Conservation (phyloP, 2,113 vertebrate genomes). For the Xiphorhynchus elegans region DNA sequence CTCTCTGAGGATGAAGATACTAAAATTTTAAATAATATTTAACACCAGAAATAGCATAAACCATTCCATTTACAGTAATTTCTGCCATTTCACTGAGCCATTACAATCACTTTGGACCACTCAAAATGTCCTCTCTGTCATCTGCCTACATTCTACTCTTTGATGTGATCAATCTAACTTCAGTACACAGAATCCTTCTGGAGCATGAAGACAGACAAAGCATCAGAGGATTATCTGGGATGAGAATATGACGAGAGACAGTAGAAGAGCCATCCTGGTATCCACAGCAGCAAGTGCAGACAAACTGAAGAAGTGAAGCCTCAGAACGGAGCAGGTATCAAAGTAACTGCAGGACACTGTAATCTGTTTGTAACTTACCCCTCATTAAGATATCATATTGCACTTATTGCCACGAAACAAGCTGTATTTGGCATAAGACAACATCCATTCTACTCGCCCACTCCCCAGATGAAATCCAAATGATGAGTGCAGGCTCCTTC, state of each 20-base stretch:
- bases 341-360: not conserved
- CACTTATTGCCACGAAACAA: not conserved
- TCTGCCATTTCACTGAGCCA: slow-evolving; percentile 20
- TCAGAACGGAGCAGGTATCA: slow-evolving; percentile 19
- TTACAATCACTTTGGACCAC: not conserved
- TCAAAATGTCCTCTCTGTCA: not conserved
- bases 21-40: not conserved
- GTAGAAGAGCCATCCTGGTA: not conserved
- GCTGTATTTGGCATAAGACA: not conserved
- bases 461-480: not conserved
- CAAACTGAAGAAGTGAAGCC: not conserved
- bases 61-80: not conserved
- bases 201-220: not conserved
- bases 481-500: not conserved
- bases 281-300: not conserved
- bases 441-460: not conserved
- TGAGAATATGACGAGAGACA: not conserved
- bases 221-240: not conserved
- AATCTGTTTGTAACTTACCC: slow-evolving; percentile 43
- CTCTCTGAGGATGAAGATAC: not conserved
- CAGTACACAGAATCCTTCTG: not conserved
- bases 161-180: not conserved
- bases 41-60: not conserved
- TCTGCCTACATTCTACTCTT: not conserved
- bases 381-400: not conserved